Evolutionary conservation across 2,797 vertebrate genomes (phyloP).

Genomic region (Crocidura indochinensis): DNA sequence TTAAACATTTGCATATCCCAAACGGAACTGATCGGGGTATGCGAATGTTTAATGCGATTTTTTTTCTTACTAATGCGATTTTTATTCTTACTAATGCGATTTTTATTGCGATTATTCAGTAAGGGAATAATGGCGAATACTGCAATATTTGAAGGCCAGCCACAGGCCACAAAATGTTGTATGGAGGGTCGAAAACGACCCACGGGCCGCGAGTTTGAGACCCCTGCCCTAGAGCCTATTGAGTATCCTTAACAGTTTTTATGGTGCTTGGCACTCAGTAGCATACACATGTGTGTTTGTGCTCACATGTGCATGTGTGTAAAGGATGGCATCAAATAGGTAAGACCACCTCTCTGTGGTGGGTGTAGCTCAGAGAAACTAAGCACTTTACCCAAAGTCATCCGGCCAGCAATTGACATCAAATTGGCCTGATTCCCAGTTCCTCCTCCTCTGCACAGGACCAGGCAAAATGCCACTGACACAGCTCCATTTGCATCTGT

Average conservation of each 20-base stretch:
- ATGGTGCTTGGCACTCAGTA: neutral
- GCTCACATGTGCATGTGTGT: neutral
- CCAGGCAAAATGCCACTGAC: conserved; percentile 45
- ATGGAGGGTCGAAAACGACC: too few relatives aligned
- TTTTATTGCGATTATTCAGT: too few relatives aligned
- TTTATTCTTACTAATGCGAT: too few relatives aligned
- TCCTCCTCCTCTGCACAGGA: neutral
- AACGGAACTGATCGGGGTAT: too few relatives aligned
- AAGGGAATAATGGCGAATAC: too few relatives aligned
- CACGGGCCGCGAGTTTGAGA: too few relatives aligned
- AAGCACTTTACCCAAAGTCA: conserved; percentile 37
- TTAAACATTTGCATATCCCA: too few relatives aligned
- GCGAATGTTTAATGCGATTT: too few relatives aligned
- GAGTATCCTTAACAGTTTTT: neutral
- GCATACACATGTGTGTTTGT: neutral
- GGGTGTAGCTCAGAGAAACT: conserved; percentile 46
- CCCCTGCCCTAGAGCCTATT: neutral
- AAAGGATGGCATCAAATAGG: neutral
- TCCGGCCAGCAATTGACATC: neutral
- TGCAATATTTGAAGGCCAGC: too few relatives aligned
- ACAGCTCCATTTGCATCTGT: neutral
- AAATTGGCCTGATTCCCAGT: conserved; percentile 50
- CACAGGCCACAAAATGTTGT: too few relatives aligned
- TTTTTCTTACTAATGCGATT: too few relatives aligned
- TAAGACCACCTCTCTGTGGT: conserved; percentile 1